A percentile compares a stretch with the other conserved stretches of the same genome.
phyloP scores from a whole-genome alignment of 2,888 invertebrate genomes.

The Lasioglossum oenotherae region DNA sequence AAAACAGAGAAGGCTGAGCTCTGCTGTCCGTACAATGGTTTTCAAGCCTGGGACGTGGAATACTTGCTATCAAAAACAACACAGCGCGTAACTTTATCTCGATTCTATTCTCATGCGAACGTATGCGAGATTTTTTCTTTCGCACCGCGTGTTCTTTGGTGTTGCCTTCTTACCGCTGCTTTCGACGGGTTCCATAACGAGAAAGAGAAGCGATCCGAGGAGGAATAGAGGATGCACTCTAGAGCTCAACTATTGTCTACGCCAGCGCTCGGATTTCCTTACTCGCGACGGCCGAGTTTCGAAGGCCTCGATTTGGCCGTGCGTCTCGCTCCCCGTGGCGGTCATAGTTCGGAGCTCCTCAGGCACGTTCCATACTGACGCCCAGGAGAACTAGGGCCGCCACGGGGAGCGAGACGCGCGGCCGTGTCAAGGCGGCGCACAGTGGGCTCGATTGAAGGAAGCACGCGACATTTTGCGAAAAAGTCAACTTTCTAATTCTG shows the following conservation, averaged over 20 bases:
- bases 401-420: too few relatives aligned
- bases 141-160: not conserved
- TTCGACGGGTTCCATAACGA: not conserved
- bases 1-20: slow-evolving; percentile 40
- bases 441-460: too few relatives aligned
- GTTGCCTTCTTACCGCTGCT: not conserved
- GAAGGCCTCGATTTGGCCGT: too few relatives aligned
- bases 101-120: not conserved
- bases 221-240: not conserved
- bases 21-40: slow-evolving; percentile 3
- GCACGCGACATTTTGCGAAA: too few relatives aligned
- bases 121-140: not conserved
- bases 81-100: slow-evolving; percentile 11
- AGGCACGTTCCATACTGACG: too few relatives aligned
- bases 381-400: too few relatives aligned
- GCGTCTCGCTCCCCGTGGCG: too few relatives aligned
- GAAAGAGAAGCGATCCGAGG: not conserved
- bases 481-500: too few relatives aligned
- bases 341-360: too few relatives aligned
- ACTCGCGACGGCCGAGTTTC: too few relatives aligned
- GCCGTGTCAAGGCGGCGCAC: too few relatives aligned
- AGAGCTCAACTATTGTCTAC: not conserved
- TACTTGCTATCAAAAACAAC: slow-evolving; percentile 59
- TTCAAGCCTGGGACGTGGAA: slow-evolving; percentile 22
- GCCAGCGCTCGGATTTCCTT: too few relatives aligned